Evolutionary conservation across 2,113 vertebrate species (phyloP).

Genomic region (Monarcha castaneiventris): DNA sequence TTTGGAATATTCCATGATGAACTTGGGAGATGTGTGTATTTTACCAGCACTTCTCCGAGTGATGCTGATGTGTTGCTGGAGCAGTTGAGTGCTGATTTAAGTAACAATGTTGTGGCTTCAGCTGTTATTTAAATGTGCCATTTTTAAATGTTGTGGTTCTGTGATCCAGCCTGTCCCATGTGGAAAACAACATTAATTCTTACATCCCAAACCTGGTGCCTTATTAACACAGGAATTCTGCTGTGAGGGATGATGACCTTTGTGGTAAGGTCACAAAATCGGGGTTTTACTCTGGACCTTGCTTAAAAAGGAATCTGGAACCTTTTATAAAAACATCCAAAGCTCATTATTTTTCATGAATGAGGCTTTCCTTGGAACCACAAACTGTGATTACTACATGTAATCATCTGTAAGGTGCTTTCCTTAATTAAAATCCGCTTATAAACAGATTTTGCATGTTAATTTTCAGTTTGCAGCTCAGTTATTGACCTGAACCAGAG

Average conservation of each 20-base stretch:
- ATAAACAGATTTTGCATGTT: neutral
- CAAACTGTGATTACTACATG: neutral
- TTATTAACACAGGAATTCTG: neutral
- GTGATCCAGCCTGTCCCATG: rapidly evolving
- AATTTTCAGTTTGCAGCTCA: neutral
- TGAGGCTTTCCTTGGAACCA: neutral
- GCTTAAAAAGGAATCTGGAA: neutral
- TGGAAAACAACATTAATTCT: rapidly evolving
- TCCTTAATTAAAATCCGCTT: neutral
- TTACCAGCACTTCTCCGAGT: neutral
- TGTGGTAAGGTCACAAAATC: neutral
- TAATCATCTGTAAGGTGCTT: neutral
- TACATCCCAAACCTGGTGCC: rapidly evolving
- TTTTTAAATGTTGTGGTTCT: neutral
- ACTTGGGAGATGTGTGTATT: neutral
- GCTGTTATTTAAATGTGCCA: rapidly evolving
- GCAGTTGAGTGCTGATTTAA: neutral
- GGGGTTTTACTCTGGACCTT: neutral
- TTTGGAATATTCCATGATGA: neutral
- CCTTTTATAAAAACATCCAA: rapidly evolving
- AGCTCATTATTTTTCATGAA: neutral
- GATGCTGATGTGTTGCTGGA: too few species aligned
- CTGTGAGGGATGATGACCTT: neutral
- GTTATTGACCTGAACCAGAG: neutral
- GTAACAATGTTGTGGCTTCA: neutral